Conservation (phyloP, 2,888 invertebrate species). For the Horisme vitalbata region DNA sequence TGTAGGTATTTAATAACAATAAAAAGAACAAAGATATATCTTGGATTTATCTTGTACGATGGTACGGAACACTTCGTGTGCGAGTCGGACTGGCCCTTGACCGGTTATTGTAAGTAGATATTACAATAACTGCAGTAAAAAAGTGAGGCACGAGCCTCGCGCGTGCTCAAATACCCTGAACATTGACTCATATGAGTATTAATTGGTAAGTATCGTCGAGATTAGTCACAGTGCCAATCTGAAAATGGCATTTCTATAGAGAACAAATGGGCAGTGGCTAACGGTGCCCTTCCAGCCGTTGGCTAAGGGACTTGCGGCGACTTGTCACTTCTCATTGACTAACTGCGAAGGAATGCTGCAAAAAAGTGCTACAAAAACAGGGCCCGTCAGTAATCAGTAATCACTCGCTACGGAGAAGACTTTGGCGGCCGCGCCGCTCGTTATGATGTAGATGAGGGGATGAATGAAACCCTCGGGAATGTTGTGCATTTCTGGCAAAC, state of each 20-base stretch:
- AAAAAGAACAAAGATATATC: too few relatives aligned
- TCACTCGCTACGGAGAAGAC: constrained; percentile 23
- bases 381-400: constrained; percentile 13
- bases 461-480: constrained; percentile 27
- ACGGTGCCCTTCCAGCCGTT: constrained; percentile 23
- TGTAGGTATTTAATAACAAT: too few relatives aligned
- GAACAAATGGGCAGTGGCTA: constrained; percentile 1
- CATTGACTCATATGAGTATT: constrained; percentile 9
- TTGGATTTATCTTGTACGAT: too few relatives aligned
- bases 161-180: constrained; percentile 8
- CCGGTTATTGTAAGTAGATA: too few relatives aligned
- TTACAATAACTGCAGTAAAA: background rate
- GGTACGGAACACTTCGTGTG: too few relatives aligned
- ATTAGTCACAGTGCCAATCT: constrained; percentile 19
- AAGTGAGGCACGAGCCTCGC: background rate
- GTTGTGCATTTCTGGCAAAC: constrained; percentile 25
- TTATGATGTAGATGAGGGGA: constrained; percentile 13
- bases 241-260: background rate
- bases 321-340: constrained; percentile 37
- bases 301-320: constrained; percentile 18
- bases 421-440: constrained; percentile 7
- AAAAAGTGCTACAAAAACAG: constrained; percentile 22
- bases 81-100: too few relatives aligned
- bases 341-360: constrained; percentile 36
- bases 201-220: constrained; percentile 11